Conservation (phyloP, 2,113 vertebrate species). For the Baryphthengus martii region DNA sequence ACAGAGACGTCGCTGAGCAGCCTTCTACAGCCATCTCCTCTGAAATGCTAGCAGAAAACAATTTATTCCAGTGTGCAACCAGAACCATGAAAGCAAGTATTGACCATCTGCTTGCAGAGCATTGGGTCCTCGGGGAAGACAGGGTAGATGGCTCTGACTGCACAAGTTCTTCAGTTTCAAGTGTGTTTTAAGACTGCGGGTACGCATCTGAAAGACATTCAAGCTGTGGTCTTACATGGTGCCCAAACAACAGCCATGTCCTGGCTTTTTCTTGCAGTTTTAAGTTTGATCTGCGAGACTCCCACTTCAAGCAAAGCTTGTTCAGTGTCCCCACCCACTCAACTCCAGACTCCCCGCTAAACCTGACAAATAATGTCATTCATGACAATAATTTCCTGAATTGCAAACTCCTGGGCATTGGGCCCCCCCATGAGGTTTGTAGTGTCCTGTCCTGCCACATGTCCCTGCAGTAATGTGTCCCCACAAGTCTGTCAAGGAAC, state of each 20-base stretch:
- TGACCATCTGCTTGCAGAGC: neutral
- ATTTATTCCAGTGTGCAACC: neutral
- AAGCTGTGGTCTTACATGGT: neutral
- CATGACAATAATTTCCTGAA: neutral
- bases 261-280: neutral
- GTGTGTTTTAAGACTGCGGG: neutral
- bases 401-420: neutral
- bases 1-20: neutral
- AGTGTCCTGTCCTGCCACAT: neutral
- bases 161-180: neutral
- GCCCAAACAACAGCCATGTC: neutral
- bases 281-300: neutral
- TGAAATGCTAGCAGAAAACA: neutral
- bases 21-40: neutral
- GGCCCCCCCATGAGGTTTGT: neutral
- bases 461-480: neutral
- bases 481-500: neutral
- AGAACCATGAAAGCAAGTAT: neutral
- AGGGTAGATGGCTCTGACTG: neutral
- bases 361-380: neutral
- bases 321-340: neutral
- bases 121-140: neutral
- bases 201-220: neutral
- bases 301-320: neutral
- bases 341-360: rapidly evolving